Base-by-base conservation (phyloP, 2,888 invertebrate genomes). In the Melanostoma mellinum region DNA sequence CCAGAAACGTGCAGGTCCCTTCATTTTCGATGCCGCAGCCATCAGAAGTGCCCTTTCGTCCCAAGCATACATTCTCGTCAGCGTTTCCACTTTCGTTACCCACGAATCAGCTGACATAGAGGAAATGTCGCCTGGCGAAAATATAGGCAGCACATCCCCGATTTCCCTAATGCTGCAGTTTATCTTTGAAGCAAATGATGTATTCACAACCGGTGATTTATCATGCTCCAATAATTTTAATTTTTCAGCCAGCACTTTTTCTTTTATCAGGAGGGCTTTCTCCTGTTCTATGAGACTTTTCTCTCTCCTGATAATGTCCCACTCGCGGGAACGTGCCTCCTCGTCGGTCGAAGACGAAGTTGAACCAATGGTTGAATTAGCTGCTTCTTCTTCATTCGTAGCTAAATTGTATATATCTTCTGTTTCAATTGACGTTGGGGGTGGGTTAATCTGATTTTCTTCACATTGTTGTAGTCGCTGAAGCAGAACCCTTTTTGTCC, bases 161-260 rank as follows among this genome's bases (percentile, higher is more conserved):
- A 73, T 73, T 10, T 73, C 63, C n/a, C 33, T 73, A 1, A 65
- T 73, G 6, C 20, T 56, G 50, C 50, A 50, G 30, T 50, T 50
- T 6, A 50, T 30, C 32, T 30, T 50, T 6, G 50, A 30, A 6
- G 20, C 3, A 30, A 4, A n/a, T 6, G 20, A 32, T 50, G 3
- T 6, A 50, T 50, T 6, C 6, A 20, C 20, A 20, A 20, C 32
- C 6, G 50, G 50, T 50, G 50, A 50, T 50, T 1, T 50, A 32
- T 6, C 32, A 6, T 50, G 50, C 30, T 50, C 50, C 50, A 50
- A 50, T 6, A 32, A 6, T 20, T 30, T 50, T 6, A 50, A 6
- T 30, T 50, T 50, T 50, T 50, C 50, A 32, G 6, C 30, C 8
- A 50, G 20, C 50, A 30, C 30, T 30, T 50, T 50, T 50, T 50